Evolutionary conservation across 30 jellyfish, hydroid and myxozoan species (phyloP).

Genomic region (Turritopsis rubra): DNA sequence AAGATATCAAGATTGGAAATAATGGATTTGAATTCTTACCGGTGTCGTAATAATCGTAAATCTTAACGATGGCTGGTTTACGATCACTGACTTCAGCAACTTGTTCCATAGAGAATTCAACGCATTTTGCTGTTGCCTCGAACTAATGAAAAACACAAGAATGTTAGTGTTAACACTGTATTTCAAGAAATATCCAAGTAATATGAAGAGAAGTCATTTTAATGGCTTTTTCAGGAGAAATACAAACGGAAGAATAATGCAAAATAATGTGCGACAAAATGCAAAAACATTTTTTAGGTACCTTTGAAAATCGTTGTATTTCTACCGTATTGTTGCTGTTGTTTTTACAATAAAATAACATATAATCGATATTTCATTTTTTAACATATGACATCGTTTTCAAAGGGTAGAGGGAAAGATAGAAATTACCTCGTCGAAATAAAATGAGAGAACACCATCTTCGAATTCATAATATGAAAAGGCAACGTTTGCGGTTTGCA

Average conservation of each 20-base stretch:
- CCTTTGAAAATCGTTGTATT: background rate
- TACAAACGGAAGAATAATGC: background rate
- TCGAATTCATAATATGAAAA: constrained; percentile 7
- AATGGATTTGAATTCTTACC: background rate
- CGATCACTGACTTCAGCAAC: constrained; percentile 17
- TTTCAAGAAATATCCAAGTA: no score
- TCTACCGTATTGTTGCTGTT: no score
- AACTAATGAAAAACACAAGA: background rate
- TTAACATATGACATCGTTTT: background rate
- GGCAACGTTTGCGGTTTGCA: constrained; percentile 4
- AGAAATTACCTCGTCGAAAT: constrained; percentile 10
- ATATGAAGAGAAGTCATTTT: background rate
- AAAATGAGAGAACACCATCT: constrained; percentile 13
- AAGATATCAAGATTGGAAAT: background rate
- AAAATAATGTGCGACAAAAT: background rate
- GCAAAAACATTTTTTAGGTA: background rate
- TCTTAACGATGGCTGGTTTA: constrained; percentile 9
- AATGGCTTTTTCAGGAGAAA: background rate
- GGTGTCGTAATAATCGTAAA: constrained; percentile 16
- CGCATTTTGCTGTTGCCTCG: constrained; percentile 5
- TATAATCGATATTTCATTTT: no score
- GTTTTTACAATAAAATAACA: no score
- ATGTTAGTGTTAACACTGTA: no score
- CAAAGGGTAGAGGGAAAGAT: background rate
- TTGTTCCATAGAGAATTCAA: constrained; percentile 6